Evolutionary conservation across 1,140 invertebrate genomes (phyloP), one percentile per base, ranked within the genome.

Genomic region (Drosophila equinoxialis): DNA sequence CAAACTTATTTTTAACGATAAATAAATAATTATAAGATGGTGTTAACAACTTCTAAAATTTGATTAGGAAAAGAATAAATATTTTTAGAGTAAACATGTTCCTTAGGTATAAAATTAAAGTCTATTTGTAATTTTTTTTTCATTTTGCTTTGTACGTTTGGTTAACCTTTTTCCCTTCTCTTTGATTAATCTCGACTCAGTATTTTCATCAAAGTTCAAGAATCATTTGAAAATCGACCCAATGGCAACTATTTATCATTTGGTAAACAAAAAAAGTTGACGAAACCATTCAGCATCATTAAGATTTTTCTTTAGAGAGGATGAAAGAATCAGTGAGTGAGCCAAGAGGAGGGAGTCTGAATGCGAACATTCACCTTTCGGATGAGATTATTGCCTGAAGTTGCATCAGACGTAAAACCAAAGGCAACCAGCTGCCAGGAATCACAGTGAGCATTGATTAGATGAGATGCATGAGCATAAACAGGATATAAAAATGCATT

Each of bases 401-500:
- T 23, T 68, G 77, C 57, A 70, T 51, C 41, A 33, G 17, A 13
- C 3, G 41, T n/a, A 42, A 13, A 45, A 14, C n/a, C 20, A 42
- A 51, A 58, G 17, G 13, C 23, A 60, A 42, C 63, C 62, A 69
- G 61, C 69, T 71, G 69, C 68, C 26, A 11, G 26, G 68, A 30
- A 66, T 62, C 58, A 77, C 73, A 77, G 74, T 60, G 61, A 67
- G 54, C 74, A 51, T 68, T 54, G 75, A 75, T 74, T 51, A 20
- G 71, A 74, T 77, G 77, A 71, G 78, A 68, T 67, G 70, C 63
- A 79, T 68, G 76, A 71, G 66, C 75, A 90, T 90, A 90, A 90
- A 90, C 85, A 90, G 85, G 86, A 90, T 90, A 90, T 85, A 90
- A 86, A 82, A 90, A 90, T 90, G 85, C 85, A 86, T 84, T 86